Evolutionary conservation across 2,113 vertebrate species (phyloP).

Genomic region (Ariopsis seemanni): DNA sequence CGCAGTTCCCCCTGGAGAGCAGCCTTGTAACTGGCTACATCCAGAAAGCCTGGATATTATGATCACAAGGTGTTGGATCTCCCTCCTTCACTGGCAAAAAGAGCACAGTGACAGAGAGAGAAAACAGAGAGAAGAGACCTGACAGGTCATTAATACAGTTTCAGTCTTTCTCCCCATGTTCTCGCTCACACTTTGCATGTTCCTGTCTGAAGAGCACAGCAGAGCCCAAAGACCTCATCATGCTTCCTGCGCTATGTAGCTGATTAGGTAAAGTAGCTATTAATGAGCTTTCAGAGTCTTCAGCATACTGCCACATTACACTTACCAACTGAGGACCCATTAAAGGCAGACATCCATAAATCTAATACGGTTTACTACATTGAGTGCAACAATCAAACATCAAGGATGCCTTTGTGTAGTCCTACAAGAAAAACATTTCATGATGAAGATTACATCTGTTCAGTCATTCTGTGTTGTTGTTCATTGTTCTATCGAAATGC

Average conservation of each 20-base stretch:
- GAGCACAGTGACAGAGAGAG: background rate
- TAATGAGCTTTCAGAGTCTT: constrained; percentile 32
- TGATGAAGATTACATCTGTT: background rate
- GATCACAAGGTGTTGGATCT: background rate
- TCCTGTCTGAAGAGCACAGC: constrained; percentile 29
- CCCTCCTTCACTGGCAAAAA: constrained; percentile 17
- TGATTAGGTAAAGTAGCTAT: constrained; percentile 23
- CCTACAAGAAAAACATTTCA: constrained; percentile 1
- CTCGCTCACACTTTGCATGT: constrained; percentile 23
- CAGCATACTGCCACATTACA: constrained; percentile 6
- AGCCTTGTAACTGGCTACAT: background rate
- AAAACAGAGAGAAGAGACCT: constrained; percentile 2
- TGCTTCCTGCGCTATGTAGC: background rate
- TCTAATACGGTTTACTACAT: background rate
- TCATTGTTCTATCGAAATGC: constrained; percentile 45
- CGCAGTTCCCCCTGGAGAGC: background rate
- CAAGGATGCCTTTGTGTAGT: background rate
- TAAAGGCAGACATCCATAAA: constrained; percentile 3
- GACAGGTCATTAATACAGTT: constrained; percentile 43
- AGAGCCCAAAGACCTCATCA: background rate
- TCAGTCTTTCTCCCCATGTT: constrained; percentile 15
- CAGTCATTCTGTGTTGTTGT: background rate
- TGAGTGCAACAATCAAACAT: background rate
- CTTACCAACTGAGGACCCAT: constrained; percentile 9
- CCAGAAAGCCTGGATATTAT: background rate